These are phyloP conservation scores for Nomada fabriciana DNA, from an alignment of 2,888 invertebrate genomes.

Conservation along the genomic window DNA sequence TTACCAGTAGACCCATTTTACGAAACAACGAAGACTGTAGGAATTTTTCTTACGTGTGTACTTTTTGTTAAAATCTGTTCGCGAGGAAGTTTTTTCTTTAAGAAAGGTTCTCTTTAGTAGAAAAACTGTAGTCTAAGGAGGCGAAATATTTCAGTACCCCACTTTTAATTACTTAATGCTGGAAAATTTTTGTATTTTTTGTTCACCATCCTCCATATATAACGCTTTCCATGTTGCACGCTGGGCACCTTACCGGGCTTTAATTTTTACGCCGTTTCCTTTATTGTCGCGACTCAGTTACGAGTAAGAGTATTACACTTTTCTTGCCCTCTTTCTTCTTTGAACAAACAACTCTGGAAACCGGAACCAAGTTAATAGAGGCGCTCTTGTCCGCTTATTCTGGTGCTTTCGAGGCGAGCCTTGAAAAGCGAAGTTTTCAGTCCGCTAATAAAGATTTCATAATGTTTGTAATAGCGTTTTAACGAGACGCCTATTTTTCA, in stretches of 20 bases:
- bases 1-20: background rate
- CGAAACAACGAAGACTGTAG: background rate
- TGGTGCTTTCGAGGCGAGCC: background rate
- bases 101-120: too few species aligned
- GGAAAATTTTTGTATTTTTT: background rate
- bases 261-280: background rate
- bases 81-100: background rate
- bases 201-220: background rate
- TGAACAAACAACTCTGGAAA: background rate
- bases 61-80: background rate
- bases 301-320: background rate
- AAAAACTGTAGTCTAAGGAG: background rate
- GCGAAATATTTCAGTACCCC: background rate
- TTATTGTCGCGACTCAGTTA: background rate
- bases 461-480: slow-evolving; percentile 9
- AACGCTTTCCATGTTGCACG: background rate
- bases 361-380: slow-evolving; percentile 10
- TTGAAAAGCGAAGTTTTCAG: slow-evolving; percentile 10
- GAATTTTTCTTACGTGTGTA: too few species aligned
- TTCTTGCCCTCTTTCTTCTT: background rate
- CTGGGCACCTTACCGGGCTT: background rate
- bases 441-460: slow-evolving; percentile 5
- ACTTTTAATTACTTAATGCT: slow-evolving; percentile 9
- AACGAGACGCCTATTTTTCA: background rate
- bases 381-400: background rate